These are phyloP conservation scores for Aselliscus stoliczkanus DNA, from an alignment of 2,797 vertebrate species.

Conservation along the genomic window DNA sequence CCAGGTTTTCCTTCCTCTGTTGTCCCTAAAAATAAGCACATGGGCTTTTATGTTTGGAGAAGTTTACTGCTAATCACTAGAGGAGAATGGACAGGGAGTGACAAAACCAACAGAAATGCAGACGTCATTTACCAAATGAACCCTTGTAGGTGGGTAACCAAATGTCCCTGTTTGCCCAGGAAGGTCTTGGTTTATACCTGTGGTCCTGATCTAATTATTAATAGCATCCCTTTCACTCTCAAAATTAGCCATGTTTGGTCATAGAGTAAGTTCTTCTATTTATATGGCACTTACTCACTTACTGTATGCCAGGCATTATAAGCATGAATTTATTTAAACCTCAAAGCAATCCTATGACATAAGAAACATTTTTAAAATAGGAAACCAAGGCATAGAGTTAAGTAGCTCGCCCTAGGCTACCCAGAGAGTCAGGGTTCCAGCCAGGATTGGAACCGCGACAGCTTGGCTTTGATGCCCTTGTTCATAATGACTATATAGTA, in stretches of 20 bases:
- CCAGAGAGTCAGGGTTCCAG: not conserved
- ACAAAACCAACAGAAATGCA: not conserved
- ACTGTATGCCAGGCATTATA: not conserved
- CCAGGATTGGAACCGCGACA: not conserved
- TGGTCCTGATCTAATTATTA: not conserved
- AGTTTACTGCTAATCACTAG: not conserved
- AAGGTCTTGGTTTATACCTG: not conserved
- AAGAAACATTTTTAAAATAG: not conserved
- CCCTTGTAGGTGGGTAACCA: not conserved
- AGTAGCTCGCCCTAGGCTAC: not conserved
- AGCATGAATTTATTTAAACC: not conserved
- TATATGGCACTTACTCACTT: not conserved
- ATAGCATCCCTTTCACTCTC: not conserved
- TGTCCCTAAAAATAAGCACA: not conserved
- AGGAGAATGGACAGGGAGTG: not conserved
- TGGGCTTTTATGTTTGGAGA: not conserved
- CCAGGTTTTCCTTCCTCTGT: not conserved
- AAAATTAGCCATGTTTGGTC: not conserved
- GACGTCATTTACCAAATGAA: not conserved
- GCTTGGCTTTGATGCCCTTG: not conserved
- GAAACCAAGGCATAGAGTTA: not conserved
- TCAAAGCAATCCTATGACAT: not conserved
- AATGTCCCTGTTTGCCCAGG: not conserved
- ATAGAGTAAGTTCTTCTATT: not conserved
- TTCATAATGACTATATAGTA: not conserved